A percentile compares a stretch with the other conserved stretches of the same genome.
phyloP scores from a whole-genome alignment of 2,113 vertebrate species.

The Lipophrys pholis region DNA sequence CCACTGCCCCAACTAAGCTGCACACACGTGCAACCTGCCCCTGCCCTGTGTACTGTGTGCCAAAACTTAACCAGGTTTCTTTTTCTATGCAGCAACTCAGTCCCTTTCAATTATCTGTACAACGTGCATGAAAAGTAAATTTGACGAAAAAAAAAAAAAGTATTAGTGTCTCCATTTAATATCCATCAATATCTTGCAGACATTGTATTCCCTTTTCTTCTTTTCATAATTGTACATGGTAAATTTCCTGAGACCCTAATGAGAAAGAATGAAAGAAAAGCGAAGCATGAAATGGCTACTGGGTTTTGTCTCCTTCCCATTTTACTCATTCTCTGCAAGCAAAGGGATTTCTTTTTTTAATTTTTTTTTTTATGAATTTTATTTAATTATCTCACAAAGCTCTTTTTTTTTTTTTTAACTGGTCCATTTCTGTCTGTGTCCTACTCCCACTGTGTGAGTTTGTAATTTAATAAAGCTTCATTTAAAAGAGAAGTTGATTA shows the following conservation, averaged over 20 bases:
- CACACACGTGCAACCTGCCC: too few species aligned
- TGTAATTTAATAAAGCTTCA: slow-evolving; percentile 89
- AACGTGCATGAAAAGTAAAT: slow-evolving; percentile 12
- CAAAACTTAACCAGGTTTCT: background rate
- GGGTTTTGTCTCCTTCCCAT: slow-evolving; percentile 65
- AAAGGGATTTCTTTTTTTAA: slow-evolving; percentile 70
- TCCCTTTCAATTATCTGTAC: slow-evolving; percentile 27
- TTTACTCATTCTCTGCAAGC: slow-evolving; percentile 63
- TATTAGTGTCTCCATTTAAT: slow-evolving; percentile 42
- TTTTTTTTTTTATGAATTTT: slow-evolving; percentile 85
- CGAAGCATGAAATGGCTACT: slow-evolving; percentile 72
- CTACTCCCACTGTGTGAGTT: slow-evolving; percentile 82
- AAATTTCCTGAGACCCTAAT: slow-evolving; percentile 76
- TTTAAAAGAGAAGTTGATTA: slow-evolving; percentile 86
- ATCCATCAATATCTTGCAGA: slow-evolving; percentile 57
- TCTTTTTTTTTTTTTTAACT: slow-evolving; percentile 57
- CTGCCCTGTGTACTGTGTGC: too few species aligned
- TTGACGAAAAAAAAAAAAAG: slow-evolving; percentile 26
- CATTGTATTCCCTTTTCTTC: slow-evolving; percentile 63
- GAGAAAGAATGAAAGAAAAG: slow-evolving; percentile 75
- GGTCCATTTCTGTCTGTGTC: slow-evolving; percentile 64
- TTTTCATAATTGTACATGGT: slow-evolving; percentile 64
- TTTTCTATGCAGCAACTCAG: slow-evolving; percentile 41
- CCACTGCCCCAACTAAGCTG: too few species aligned
- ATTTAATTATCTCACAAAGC: slow-evolving; percentile 86